Evolutionary conservation across 2,888 invertebrate species (phyloP).

Genomic region (Pristionchus maxplancki): DNA sequence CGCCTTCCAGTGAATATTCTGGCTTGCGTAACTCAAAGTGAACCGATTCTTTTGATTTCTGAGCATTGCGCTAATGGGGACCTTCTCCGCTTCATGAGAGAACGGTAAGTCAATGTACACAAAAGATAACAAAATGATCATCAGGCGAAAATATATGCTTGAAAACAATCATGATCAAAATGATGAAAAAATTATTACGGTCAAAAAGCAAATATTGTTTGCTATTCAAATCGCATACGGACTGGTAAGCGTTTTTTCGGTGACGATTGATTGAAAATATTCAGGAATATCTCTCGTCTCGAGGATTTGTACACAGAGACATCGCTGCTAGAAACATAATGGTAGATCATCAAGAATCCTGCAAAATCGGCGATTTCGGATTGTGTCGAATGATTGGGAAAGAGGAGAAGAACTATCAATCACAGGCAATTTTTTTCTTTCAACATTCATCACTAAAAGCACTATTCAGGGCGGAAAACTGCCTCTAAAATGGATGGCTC

Average conservation of each 20-base stretch:
- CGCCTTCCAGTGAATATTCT: neutral
- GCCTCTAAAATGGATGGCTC: neutral
- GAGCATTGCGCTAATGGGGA: conserved; percentile 34
- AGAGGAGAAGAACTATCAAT: neutral
- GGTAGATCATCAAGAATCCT: neutral
- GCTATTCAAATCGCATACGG: neutral
- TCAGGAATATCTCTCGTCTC: neutral
- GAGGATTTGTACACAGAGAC: neutral
- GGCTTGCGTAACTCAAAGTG: neutral
- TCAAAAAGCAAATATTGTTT: neutral
- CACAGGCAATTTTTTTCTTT: neutral
- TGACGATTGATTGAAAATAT: too few relatives aligned
- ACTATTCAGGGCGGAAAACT: neutral
- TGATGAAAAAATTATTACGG: neutral
- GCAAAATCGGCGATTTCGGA: conserved; percentile 24
- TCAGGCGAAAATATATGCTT: neutral
- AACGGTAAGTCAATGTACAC: too few relatives aligned
- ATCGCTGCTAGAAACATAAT: neutral
- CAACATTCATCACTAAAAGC: neutral
- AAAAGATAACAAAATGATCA: too few relatives aligned
- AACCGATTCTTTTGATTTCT: neutral
- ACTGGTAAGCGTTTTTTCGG: neutral
- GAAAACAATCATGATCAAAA: neutral
- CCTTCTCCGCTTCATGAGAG: neutral
- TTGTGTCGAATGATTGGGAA: neutral